Conservation (phyloP, 2,888 invertebrate genomes). For the Oscheius sp. region DNA sequence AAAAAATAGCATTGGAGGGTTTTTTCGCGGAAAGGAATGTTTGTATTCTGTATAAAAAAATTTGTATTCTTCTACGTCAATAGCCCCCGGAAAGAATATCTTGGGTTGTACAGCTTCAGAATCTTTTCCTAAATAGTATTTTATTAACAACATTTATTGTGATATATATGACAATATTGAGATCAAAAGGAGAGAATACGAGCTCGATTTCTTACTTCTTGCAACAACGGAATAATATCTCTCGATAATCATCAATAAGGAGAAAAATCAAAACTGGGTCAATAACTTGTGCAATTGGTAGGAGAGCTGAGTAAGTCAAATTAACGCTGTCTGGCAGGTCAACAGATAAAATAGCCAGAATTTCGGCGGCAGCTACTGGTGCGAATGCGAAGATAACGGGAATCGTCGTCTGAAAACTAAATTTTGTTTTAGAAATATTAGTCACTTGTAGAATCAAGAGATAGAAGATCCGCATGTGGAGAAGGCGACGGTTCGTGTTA, state of each 20-base stretch:
- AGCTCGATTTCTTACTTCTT: background rate
- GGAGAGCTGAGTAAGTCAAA: slow-evolving; percentile 17
- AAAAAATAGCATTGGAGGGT: too few relatives aligned
- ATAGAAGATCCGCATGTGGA: slow-evolving; percentile 15
- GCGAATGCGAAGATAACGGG: slow-evolving; percentile 18
- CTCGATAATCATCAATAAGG: slow-evolving; percentile 17
- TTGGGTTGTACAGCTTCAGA: too few relatives aligned
- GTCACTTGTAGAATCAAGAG: slow-evolving; percentile 3
- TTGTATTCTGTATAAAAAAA: too few relatives aligned
- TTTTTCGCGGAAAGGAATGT: too few relatives aligned
- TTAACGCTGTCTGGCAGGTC: slow-evolving; percentile 1
- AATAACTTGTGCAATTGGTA: slow-evolving; percentile 25
- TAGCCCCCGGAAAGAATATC: too few relatives aligned
- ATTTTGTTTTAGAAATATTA: background rate
- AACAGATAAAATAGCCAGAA: slow-evolving; percentile 10
- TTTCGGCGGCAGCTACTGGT: background rate
- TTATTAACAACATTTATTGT: too few relatives aligned
- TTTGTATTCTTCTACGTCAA: too few relatives aligned
- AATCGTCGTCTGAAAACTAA: slow-evolving; percentile 6
- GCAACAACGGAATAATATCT: background rate
- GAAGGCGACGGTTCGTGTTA: slow-evolving; percentile 12
- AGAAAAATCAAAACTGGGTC: slow-evolving; percentile 21
- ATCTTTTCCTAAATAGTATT: too few relatives aligned
- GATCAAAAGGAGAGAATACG: background rate
- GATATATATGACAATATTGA: too few relatives aligned